Evolutionary conservation across 1,140 invertebrate species (phyloP), one percentile per base, ranked within the genome.

Genomic region (Drosophila jambulina): DNA sequence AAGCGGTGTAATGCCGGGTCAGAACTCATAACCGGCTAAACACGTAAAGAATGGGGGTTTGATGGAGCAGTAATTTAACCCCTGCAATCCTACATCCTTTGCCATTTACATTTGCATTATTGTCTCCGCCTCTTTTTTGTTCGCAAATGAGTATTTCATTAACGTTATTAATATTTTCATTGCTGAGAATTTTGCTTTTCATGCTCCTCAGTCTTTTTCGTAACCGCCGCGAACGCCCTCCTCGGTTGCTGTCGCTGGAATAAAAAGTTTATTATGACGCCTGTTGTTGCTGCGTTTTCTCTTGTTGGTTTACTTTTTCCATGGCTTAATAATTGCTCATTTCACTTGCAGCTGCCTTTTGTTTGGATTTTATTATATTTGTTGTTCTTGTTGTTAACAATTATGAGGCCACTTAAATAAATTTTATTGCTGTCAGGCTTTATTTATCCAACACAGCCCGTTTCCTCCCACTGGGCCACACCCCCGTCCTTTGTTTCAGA

Each of bases 311-410:
- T 80, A 84, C 72, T 84, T 85, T 84, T 83, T 85, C 70, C 68
- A 84, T 85, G 81, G 81, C 78, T 84, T 84, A 78, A 85, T 85
- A 85, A 85, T 85, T 85, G 81, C 68, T 84, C 82, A 85, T 85
- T 85, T 85, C 82, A 80, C 63, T 77, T 80, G 78, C 77, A 85
- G 74, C 81, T 62, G 82, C 43, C 78, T 80, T 84, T 80, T 85
- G 82, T 85, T 84, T 77, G 56, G 42, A 46, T 65, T 75, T 36
- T 67, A 56, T 64, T 65, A 49, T 56, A 63, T 49, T 57, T 75
- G 61, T 79, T 61, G 57, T 60, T 63, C 49, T 69, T 84, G 82
- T 77, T 78, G 82, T 84, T 78, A 83, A 78, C 82, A 85, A 85
- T 85, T 85, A 85, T 85, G 77, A 84, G 77, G 77, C 81, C 82